phyloP scores from a whole-genome alignment of 2,888 invertebrate species.

The Drosophila putrida region DNA sequence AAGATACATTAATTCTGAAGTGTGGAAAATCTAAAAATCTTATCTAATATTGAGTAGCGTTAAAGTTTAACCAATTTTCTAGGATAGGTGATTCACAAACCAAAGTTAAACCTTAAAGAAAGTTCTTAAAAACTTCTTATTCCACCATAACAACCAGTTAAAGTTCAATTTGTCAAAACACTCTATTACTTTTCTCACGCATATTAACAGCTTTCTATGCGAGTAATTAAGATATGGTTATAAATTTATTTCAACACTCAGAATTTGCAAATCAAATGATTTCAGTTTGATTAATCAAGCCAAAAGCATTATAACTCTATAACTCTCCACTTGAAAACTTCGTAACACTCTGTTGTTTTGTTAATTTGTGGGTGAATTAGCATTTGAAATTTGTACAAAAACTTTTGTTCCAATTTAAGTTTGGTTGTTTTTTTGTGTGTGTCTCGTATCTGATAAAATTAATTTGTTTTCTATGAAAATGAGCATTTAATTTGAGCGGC shows the following conservation, averaged over 20 bases:
- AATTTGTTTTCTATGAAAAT: conserved; percentile 70
- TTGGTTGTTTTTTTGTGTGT: conserved; percentile 13
- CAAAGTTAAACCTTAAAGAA: too few species aligned
- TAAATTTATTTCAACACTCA: conserved; percentile 29
- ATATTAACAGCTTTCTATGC: conserved; percentile 11
- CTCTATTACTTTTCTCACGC: conserved; percentile 31
- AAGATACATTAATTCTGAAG: too few species aligned
- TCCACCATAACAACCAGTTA: not conserved
- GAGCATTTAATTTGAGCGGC: conserved; percentile 57
- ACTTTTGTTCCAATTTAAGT: conserved; percentile 4
- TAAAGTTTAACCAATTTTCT: too few species aligned
- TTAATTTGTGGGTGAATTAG: conserved; percentile 39
- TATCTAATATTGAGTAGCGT: too few species aligned
- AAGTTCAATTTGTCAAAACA: not conserved
- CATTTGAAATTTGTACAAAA: conserved; percentile 39
- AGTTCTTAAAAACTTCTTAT: too few species aligned
- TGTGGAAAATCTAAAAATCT: too few species aligned
- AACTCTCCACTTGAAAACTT: conserved; percentile 16
- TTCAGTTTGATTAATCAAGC: conserved; percentile 30
- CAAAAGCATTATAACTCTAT: conserved; percentile 6
- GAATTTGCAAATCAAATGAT: conserved; percentile 69
- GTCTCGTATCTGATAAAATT: conserved; percentile 39
- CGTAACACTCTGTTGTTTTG: conserved; percentile 16
- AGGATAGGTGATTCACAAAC: too few species aligned
- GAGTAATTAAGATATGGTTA: conserved; percentile 45